These are phyloP conservation scores for Agrilus mali DNA, from an alignment of 2,888 invertebrate species.

Conservation along the genomic window DNA sequence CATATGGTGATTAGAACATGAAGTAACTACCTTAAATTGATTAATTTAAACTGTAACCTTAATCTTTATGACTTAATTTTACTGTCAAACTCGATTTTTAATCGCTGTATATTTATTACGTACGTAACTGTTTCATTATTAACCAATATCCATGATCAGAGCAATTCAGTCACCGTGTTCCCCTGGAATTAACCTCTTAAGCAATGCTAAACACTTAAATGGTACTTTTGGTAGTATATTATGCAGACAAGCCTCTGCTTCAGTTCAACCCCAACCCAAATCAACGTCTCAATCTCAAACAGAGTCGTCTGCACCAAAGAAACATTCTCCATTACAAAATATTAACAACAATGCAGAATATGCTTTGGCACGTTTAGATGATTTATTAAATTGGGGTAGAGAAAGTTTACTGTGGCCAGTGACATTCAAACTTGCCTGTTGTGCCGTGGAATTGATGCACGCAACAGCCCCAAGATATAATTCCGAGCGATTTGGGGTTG, in stretches of 20 bases:
- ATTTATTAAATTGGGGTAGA: constrained; percentile 88
- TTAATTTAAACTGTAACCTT: too few relatives aligned
- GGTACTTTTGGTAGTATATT: constrained; percentile 20
- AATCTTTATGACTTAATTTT: too few relatives aligned
- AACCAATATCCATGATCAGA: too few relatives aligned
- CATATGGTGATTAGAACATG: too few relatives aligned
- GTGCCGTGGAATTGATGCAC: constrained; percentile 99
- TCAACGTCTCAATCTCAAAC: constrained; percentile 1
- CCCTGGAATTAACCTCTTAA: constrained; percentile 17
- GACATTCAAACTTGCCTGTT: constrained; percentile 97
- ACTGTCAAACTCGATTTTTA: too few relatives aligned
- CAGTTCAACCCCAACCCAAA: constrained; percentile 13
- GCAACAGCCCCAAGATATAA: constrained; percentile 98
- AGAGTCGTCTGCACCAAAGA: constrained; percentile 19
- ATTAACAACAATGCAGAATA: constrained; percentile 65
- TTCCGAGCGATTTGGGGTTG: constrained; percentile 98
- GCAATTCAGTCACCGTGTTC: constrained; percentile 16
- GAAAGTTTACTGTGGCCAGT: constrained; percentile 96
- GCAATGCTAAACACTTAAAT: constrained; percentile 19
- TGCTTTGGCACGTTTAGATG: constrained; percentile 83
- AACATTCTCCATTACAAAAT: constrained; percentile 72
- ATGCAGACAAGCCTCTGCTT: constrained; percentile 18
- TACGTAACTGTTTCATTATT: too few relatives aligned
- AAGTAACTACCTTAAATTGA: too few relatives aligned
- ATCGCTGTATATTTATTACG: too few relatives aligned